phyloP scores from a whole-genome alignment of 1,140 invertebrate species.

The Drosophila quadrilineata region DNA sequence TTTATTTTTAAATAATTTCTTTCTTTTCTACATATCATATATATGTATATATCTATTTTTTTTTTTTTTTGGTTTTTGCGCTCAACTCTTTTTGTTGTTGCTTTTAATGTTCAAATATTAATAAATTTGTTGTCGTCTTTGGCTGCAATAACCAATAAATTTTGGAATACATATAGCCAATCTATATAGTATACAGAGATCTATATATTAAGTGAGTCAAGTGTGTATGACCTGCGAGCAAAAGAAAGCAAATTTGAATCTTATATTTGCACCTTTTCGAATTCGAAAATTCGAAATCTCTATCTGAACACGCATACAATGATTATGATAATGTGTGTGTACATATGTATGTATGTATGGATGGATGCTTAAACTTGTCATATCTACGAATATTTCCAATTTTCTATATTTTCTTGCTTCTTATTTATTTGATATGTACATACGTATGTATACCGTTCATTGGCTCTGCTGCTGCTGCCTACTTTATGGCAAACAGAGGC shows the following conservation, averaged over 20 bases:
- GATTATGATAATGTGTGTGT: conserved; percentile 21
- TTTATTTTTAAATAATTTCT: conserved; percentile 69
- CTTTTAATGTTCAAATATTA: conserved; percentile 71
- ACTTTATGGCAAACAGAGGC: conserved; percentile 54
- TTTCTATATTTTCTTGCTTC: conserved; percentile 66
- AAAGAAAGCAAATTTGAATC: conserved; percentile 27
- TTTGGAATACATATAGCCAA: conserved; percentile 38
- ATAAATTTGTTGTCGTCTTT: conserved; percentile 68
- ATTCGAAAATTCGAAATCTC: conserved; percentile 67
- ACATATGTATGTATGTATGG: conserved; percentile 18
- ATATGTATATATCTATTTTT: neutral
- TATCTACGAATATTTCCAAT: conserved; percentile 70
- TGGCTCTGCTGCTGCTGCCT: conserved; percentile 52
- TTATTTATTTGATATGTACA: too few relatives aligned
- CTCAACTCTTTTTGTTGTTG: too few relatives aligned
- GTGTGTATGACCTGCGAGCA: conserved; percentile 45
- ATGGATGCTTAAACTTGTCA: conserved; percentile 30
- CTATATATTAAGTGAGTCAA: conserved; percentile 1
- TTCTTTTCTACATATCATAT: too few relatives aligned
- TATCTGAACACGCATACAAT: conserved; percentile 29
- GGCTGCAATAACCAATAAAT: conserved; percentile 73
- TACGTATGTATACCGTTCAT: conserved; percentile 71
- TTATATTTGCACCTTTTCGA: conserved; percentile 68
- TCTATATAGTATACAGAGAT: conserved; percentile 4
- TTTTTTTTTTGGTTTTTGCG: too few relatives aligned